Evolutionary conservation across 2,888 invertebrate genomes (phyloP), one percentile per base, ranked within the genome.

Genomic region (Incurvaria masculella): DNA sequence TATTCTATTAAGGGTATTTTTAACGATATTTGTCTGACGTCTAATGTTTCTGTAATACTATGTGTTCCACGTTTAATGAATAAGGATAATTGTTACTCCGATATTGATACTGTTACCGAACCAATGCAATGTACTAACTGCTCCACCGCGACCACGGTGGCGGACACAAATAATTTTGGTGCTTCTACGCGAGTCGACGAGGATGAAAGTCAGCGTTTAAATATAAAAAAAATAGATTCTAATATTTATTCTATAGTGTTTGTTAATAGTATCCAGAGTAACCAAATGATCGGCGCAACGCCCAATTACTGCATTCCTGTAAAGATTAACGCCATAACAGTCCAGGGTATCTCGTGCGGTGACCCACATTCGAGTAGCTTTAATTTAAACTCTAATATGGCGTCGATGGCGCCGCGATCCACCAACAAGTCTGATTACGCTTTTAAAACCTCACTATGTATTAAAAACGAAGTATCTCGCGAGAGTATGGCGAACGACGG

Each of bases 31-130:
- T 70, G 74, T 76, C 75, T 75, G 75, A 75, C 76, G 73, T 75
- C 72, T 74, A 72, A 75, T 75, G 75, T 78, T 76, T 79, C 79
- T 79, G 79, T 79, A 79, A 79, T 76, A 76, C 72, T 76, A 76
- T 84, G 84, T 84, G 84, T 84, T 84, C 84, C 83, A 78, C 67
- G 66, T 74, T 68, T 74, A 83, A 82, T 33, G 33, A 33, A 76
- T 78, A 79, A 78, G 75, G 66, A 78, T 78, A 74, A 72, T 78
- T 78, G 78, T 78, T 78, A 78, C 73, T 75, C 72, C 70, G 69
- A 71, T 72, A 76, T 75, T 72, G 67, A 72, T 72, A 78, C 74
- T 76, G 83, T 83, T 78, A 78, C 73, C 74, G 72, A 76, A 81
- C 81, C 81, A 74, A 75, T 78, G 78, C 76, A 76, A 75, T 75